phyloP scores from a whole-genome alignment of 2,888 invertebrate species.

The Pyralis farinalis region DNA sequence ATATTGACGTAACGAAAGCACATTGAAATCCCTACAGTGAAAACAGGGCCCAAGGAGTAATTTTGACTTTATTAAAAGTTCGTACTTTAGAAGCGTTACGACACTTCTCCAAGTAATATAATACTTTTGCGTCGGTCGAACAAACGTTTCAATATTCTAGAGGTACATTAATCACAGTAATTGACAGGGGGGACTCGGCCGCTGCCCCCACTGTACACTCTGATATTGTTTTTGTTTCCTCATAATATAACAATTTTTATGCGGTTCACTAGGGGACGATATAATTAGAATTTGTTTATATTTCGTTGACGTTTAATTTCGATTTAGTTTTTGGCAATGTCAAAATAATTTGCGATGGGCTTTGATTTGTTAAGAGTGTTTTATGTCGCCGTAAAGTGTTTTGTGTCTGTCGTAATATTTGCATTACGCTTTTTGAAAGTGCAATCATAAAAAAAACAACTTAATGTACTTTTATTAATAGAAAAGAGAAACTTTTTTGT shows the following conservation, averaged over 20 bases:
- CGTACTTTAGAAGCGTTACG: conserved; percentile 38
- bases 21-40: background rate
- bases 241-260: conserved; percentile 40
- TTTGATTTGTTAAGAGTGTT: too few relatives aligned
- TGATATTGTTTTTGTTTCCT: conserved; percentile 36
- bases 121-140: conserved; percentile 69
- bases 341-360: background rate
- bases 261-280: conserved; percentile 19
- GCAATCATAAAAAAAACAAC: too few relatives aligned
- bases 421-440: too few relatives aligned
- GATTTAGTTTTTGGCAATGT: background rate
- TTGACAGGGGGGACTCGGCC: conserved; percentile 65
- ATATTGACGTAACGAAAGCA: too few relatives aligned
- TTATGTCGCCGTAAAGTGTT: too few relatives aligned
- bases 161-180: conserved; percentile 77
- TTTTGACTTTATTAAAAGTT: conserved; percentile 67
- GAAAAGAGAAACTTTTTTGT: too few relatives aligned
- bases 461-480: too few relatives aligned
- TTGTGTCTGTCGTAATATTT: too few relatives aligned
- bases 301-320: background rate
- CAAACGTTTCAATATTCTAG: conserved; percentile 77
- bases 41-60: conserved; percentile 21
- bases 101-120: conserved; percentile 62
- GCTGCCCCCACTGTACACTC: conserved; percentile 21
- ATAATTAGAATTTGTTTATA: conserved; percentile 13